phyloP scores from a whole-genome alignment of 2,113 vertebrate species.

The Lagopus muta region DNA sequence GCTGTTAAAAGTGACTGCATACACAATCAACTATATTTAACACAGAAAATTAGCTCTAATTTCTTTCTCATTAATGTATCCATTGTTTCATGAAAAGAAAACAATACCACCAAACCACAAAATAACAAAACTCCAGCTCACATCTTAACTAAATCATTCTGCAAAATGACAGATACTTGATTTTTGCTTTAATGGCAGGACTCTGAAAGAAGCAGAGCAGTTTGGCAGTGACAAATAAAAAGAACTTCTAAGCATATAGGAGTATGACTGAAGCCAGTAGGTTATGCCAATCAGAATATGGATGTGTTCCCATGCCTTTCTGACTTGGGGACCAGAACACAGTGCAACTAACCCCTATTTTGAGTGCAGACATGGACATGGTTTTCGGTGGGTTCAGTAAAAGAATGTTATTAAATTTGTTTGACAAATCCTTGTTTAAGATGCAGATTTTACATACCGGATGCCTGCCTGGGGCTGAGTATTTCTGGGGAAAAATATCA shows the following conservation, averaged over 20 bases:
- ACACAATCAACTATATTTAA: neutral
- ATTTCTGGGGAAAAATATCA: neutral
- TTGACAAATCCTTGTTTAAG: constrained; percentile 41
- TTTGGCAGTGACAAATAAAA: neutral
- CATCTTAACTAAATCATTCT: neutral
- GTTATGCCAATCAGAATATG: neutral
- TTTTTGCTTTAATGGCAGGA: neutral
- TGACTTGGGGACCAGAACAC: neutral
- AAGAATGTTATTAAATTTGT: constrained; percentile 35
- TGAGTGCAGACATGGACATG: neutral
- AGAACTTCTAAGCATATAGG: neutral
- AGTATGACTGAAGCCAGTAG: neutral
- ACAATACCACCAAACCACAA: neutral
- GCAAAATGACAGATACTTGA: neutral
- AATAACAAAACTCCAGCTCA: neutral
- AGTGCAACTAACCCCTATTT: neutral
- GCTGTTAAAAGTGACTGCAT: neutral
- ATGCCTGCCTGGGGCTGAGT: constrained; percentile 40
- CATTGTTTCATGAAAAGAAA: neutral
- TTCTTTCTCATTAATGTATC: neutral
- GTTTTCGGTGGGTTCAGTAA: constrained; percentile 41
- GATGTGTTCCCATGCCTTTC: neutral
- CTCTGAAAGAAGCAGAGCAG: neutral
- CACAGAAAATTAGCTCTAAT: neutral
- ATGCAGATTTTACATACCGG: constrained; percentile 41